These are phyloP conservation scores for Potorous gilbertii DNA, from an alignment of 2,797 vertebrate species.

Conservation along the genomic window DNA sequence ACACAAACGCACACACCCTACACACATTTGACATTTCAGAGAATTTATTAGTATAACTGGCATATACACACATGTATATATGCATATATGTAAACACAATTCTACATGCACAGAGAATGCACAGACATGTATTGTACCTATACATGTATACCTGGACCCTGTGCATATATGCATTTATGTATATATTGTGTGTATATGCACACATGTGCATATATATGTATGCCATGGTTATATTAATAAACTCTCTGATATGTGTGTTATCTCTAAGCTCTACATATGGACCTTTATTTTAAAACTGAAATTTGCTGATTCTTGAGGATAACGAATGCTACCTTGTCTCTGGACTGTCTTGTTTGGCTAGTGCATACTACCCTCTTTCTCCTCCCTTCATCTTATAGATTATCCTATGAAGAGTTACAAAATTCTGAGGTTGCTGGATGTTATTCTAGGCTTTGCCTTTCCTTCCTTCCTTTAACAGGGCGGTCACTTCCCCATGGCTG, in stretches of 20 bases:
- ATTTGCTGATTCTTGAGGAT: background rate
- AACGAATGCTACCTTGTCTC: background rate
- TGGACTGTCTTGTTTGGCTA: background rate
- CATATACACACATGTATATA: background rate
- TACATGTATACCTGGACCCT: background rate
- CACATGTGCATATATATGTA: background rate
- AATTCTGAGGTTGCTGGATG: background rate
- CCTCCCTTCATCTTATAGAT: background rate
- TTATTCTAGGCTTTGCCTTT: background rate
- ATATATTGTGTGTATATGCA: no score
- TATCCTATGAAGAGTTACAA: background rate
- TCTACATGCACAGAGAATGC: no score
- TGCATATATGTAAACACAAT: no score
- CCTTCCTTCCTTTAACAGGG: background rate
- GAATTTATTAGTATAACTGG: background rate
- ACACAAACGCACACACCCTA: background rate
- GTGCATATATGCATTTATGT: background rate
- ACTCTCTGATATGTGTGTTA: background rate
- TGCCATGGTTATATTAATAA: background rate
- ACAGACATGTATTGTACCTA: background rate
- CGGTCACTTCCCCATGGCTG: background rate
- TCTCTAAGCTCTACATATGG: background rate
- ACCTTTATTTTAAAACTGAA: background rate
- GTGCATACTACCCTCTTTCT: background rate
- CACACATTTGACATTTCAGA: background rate